A percentile compares a stretch with the other conserved stretches of the same genome.
These are phyloP conservation scores for Papilio helenus DNA, from an alignment of 1,140 invertebrate genomes.

Conservation along the genomic window DNA sequence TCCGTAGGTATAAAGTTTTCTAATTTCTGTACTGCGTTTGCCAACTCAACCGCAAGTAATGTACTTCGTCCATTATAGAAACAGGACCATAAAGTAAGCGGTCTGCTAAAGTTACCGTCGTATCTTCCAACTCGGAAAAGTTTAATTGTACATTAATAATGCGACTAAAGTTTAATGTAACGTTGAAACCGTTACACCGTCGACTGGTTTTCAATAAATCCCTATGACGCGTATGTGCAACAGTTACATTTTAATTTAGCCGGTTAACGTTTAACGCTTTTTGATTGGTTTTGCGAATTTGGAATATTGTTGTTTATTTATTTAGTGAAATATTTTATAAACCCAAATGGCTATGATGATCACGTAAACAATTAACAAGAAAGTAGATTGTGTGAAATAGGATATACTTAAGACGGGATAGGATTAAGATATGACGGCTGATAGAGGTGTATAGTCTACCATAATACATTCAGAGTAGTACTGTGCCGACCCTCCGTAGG, in stretches of 20 bases:
- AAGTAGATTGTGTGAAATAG: too few relatives aligned
- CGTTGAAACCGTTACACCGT: constrained; percentile 46
- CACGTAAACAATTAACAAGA: too few relatives aligned
- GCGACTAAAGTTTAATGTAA: constrained; percentile 53
- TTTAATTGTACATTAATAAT: constrained; percentile 59
- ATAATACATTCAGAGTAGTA: too few relatives aligned
- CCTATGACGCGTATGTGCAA: constrained; percentile 50
- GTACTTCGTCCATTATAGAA: constrained; percentile 19
- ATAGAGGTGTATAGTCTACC: too few relatives aligned
- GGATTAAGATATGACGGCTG: too few relatives aligned
- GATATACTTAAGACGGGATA: too few relatives aligned
- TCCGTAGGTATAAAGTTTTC: constrained; percentile 14
- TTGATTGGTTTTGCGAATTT: background rate
- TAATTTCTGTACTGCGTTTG: background rate
- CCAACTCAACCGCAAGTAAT: constrained; percentile 11
- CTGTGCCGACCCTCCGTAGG: too few relatives aligned
- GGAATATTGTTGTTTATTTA: constrained; percentile 35
- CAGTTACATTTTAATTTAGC: constrained; percentile 53
- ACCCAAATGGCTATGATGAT: too few relatives aligned
- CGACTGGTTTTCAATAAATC: constrained; percentile 54
- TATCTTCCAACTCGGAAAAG: constrained; percentile 43
- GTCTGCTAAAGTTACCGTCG: constrained; percentile 28
- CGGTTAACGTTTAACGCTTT: constrained; percentile 43
- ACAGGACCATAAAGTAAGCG: constrained; percentile 23
- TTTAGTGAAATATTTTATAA: background rate